Evolutionary conservation across 2,888 invertebrate genomes (phyloP), one percentile per base, ranked within the genome.

Genomic region (Tiliacea citrago): DNA sequence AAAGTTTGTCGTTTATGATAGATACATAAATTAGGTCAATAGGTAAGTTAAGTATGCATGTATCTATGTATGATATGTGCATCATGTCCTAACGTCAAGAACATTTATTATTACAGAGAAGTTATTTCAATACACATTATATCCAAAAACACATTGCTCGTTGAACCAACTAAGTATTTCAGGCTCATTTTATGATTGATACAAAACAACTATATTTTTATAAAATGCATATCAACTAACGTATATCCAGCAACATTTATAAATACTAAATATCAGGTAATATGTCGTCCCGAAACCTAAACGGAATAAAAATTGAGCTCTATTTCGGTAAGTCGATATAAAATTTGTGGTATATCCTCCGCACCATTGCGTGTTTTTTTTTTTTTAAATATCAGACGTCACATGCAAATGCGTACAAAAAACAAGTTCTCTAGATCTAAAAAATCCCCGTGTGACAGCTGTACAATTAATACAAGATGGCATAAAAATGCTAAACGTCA

Each of bases 221-320:
- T 49, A 69, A n/a, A 57, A 42, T 57, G 35, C 42, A 51, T 58
- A 21, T 10, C 18, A 55, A 35, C 1, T 42, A 42, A 53, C 67
- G 12, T 21, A 29, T 42, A 24, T 39, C 24, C n/a, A 77, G 82
- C 82, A 82, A 82, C 82, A 77, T 85, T 82, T 82, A 82, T 70
- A 82, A 85, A 70, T 67, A 77, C 29, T 67, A 62, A 78, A 77
- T 29, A 69, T 16, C 39, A 57, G 13, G 47, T 62, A 58, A 49
- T 58, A 63, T 49, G 57, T 68, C 45, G 21, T 78, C 47, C 76
- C 79, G 80, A 57, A 74, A 79, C 66, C 53, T 69, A 74, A 68
- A 77, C 62, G 73, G 82, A 82, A 82, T 83, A 77, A 83, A 87
- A 88, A 88, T 88, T 88, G 88, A 88, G 89, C 88, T 85, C 47